Base-by-base conservation (phyloP, 2,888 invertebrate species). In the Campopleginae sp. region DNA sequence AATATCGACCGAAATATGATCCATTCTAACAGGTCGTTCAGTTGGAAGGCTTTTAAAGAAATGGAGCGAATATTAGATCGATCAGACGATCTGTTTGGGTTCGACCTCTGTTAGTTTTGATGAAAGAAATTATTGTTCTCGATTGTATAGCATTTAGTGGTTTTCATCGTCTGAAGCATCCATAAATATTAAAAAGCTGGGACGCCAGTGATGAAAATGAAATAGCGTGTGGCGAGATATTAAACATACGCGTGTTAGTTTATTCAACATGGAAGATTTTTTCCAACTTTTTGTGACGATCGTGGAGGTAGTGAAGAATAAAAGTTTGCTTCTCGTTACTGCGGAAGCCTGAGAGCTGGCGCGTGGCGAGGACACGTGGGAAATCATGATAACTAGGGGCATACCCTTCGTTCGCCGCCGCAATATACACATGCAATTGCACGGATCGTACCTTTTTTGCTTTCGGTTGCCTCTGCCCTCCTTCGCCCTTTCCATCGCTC, bases 371-470 rank as follows among this genome's bases (percentile, higher is more conserved):
- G 84, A 84, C 87, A 87, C 87, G 87, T 87, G 87, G 87, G 87
- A 87, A 87, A 87, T 87, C 87, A 87, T 86, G 68, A 84, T 84
- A 86, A 87, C 87, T 83, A 80, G 80, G 76, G 72, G 65, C 77
- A 38, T 74, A 66, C 75, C 75, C 85, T 66, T 42, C 77, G 79
- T 75, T 71, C 85, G 72, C 54, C 65, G 46, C 68, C 74, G 74
- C 46, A 44, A 54, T 72, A 54, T 51, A 65, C 71, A 38, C 54
- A 48, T 48, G 70, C 44, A 61, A 44, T 72, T 54, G 54, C 74
- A 46, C 70, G 74, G 17, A 48, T 33, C 23, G 63, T 76, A 78
- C 51, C 58, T 80, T 77, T 80, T 80, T 61, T 54, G 14, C 27
- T 58, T 58, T 14, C 12, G 14, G 5, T 14, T 58, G 5, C 0